A percentile compares a stretch with the other conserved stretches of the same genome.
These are phyloP conservation scores for Penaeus chinensis DNA, from an alignment of 1,140 invertebrate species.

Conservation along the genomic window DNA sequence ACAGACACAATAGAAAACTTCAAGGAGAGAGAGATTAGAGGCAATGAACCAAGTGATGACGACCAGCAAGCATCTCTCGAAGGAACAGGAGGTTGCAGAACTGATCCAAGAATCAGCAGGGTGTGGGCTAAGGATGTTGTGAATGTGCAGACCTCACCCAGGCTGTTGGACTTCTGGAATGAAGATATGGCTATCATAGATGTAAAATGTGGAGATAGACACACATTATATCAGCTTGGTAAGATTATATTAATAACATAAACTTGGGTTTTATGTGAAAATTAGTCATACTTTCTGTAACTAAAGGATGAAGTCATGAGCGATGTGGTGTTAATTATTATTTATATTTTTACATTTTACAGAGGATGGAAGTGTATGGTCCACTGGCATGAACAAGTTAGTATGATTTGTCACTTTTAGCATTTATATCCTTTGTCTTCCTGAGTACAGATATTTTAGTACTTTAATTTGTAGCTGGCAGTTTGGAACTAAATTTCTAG, in stretches of 20 bases:
- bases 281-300: background rate
- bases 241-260: background rate
- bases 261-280: background rate
- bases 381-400: conserved; percentile 50
- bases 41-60: background rate
- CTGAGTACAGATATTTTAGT: too few relatives aligned
- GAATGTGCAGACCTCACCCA: conserved; percentile 50
- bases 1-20: background rate
- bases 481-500: too few relatives aligned
- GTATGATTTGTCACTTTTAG: background rate
- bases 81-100: too few relatives aligned
- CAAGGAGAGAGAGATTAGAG: background rate
- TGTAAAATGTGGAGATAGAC: conserved; percentile 46
- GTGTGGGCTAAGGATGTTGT: conserved; percentile 17
- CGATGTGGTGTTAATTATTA: background rate
- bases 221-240: conserved; percentile 47
- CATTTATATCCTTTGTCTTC: too few relatives aligned
- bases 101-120: conserved; percentile 26
- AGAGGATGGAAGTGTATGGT: conserved; percentile 53
- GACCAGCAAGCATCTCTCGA: background rate
- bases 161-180: conserved; percentile 45
- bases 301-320: background rate
- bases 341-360: background rate
- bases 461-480: too few relatives aligned
- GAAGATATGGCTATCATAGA: conserved; percentile 27